Evolutionary conservation across 2,113 vertebrate species (phyloP).

Genomic region (Benitochromis conjunctus): DNA sequence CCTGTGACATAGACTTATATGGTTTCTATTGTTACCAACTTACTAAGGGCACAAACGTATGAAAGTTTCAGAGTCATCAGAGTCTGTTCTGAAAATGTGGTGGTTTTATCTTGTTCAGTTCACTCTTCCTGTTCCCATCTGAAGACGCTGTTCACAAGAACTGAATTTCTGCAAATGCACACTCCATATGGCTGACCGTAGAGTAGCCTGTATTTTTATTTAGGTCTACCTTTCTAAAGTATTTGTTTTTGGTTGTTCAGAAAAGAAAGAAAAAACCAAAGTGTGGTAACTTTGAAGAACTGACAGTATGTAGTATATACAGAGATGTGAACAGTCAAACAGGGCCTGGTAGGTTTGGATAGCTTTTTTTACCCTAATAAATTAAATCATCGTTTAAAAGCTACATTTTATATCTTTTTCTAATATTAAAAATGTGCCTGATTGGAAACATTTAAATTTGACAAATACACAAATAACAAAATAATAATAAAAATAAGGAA

Average conservation of each 20-base stretch:
- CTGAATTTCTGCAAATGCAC: neutral
- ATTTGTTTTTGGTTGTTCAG: neutral
- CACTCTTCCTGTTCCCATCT: neutral
- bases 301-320: neutral
- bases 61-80: neutral
- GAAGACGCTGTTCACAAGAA: neutral
- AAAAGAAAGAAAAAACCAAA: neutral
- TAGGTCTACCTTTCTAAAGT: neutral
- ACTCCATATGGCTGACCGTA: neutral
- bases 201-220: neutral
- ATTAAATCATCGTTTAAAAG: neutral
- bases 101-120: neutral
- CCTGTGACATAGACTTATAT: neutral
- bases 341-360: neutral
- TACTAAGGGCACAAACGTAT: neutral
- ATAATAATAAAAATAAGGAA: neutral
- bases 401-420: neutral
- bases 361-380: neutral
- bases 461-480: neutral
- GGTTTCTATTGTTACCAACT: neutral
- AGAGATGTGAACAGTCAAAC: neutral
- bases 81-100: neutral
- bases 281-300: neutral
- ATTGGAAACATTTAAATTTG: neutral
- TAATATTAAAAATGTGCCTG: neutral